Percentiles rank a stretch among this genome's conserved stretches.
Evolutionary conservation across 2,797 vertebrate genomes (phyloP).

Genomic region (Argentina silus): DNA sequence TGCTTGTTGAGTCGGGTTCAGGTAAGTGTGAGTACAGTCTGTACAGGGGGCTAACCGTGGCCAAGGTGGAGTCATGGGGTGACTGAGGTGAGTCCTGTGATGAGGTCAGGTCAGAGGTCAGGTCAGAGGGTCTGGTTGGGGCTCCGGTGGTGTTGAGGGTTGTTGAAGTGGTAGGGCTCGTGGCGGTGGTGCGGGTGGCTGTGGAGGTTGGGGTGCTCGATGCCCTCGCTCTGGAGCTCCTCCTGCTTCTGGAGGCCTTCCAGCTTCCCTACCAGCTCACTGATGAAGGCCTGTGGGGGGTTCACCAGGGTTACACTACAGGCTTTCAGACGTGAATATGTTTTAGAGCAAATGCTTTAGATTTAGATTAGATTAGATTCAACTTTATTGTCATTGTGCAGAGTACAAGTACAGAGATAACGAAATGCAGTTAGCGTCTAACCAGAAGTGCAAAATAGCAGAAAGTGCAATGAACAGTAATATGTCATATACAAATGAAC

Average conservation of each 20-base stretch:
- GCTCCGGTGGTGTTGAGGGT: conserved; percentile 50
- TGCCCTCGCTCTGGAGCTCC: conserved; percentile 75
- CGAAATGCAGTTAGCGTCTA: too few relatives aligned
- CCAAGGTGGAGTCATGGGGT: not conserved
- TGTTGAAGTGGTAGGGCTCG: conserved; percentile 74
- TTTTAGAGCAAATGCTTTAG: not conserved
- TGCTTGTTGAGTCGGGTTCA: not conserved
- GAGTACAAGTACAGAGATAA: too few relatives aligned
- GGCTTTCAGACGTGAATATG: too few relatives aligned
- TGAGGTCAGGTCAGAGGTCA: conserved; percentile 42
- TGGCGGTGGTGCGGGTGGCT: conserved; percentile 73
- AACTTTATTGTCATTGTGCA: too few relatives aligned
- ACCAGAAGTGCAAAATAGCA: too few relatives aligned
- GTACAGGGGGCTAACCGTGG: not conserved
- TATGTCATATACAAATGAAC: too few relatives aligned
- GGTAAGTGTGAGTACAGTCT: not conserved
- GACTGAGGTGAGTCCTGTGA: not conserved
- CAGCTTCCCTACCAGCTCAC: conserved; percentile 71
- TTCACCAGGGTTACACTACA: conserved; percentile 15
- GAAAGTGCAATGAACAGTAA: too few relatives aligned
- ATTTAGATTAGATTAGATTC: too few relatives aligned
- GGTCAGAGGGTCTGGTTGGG: conserved; percentile 74
- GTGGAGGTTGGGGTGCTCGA: conserved; percentile 72
- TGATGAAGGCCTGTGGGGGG: conserved; percentile 68
- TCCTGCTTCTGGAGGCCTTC: conserved; percentile 77